phyloP scores from a whole-genome alignment of 2,113 vertebrate species.

The Ornithorhynchus anatinus region DNA sequence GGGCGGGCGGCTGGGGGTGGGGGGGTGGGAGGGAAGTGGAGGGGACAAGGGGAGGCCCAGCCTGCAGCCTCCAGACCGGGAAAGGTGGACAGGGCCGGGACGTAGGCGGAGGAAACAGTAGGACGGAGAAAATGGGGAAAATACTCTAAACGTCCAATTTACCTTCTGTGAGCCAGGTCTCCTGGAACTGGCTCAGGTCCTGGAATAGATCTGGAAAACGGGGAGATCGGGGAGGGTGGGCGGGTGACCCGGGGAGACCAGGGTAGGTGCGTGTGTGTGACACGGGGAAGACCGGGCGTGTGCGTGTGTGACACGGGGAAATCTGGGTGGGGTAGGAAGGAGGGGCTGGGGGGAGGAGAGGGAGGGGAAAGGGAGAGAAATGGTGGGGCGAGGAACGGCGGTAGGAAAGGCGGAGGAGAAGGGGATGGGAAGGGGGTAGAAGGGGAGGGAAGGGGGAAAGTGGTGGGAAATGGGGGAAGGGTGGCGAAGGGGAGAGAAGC shows the following conservation, averaged over 20 bases:
- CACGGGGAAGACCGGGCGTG: too few species aligned
- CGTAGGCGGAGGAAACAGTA: rapidly evolving
- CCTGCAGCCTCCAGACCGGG: not conserved
- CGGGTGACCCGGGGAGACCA: not conserved
- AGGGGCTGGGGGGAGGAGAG: too few species aligned
- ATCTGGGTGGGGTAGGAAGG: too few species aligned
- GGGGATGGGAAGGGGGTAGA: conserved; percentile 7
- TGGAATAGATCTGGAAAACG: conserved; percentile 92
- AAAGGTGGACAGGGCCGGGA: not conserved
- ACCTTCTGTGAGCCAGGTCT: conserved; percentile 98
- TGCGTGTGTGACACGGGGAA: too few species aligned
- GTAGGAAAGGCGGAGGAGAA: too few species aligned
- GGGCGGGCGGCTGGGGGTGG: not conserved
- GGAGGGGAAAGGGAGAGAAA: too few species aligned
- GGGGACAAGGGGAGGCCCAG: not conserved
- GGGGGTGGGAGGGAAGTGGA: conserved; percentile 2
- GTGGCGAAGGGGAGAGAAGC: not conserved
- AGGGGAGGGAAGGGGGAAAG: not conserved
- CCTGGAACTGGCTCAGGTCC: conserved; percentile 94
- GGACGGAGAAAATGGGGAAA: rapidly evolving
- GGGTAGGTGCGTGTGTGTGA: too few species aligned
- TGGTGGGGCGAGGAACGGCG: too few species aligned
- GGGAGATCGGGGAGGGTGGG: conserved; percentile 10
- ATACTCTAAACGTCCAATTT: conserved; percentile 42
- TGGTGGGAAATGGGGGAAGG: too few species aligned